A percentile compares a stretch with the other conserved stretches of the same genome.
phyloP scores from a whole-genome alignment of 2,113 vertebrate genomes.

The Daboia siamensis region DNA sequence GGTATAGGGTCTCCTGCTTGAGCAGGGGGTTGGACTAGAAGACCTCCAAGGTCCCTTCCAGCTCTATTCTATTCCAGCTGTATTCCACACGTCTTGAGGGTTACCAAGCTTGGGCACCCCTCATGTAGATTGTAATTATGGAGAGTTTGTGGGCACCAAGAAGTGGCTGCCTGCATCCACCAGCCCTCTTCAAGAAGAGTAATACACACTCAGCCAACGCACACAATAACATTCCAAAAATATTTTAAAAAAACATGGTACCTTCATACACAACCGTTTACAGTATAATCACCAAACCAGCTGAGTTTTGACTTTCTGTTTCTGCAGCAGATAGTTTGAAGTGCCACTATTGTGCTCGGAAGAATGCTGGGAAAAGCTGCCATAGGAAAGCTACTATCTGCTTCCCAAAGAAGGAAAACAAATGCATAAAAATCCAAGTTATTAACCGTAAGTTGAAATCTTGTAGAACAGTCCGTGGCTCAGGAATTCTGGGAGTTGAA shows the following conservation, averaged over 20 bases:
- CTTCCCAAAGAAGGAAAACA: background rate
- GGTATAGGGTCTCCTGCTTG: no score
- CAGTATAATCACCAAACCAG: no score
- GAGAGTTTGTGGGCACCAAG: background rate
- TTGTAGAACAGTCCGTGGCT: background rate
- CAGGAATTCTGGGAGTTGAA: no score
- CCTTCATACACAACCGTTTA: background rate
- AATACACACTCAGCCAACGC: background rate
- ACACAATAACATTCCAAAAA: background rate
- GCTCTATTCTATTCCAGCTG: no score
- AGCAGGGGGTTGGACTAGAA: no score
- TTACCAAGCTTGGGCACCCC: background rate
- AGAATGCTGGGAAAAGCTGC: background rate
- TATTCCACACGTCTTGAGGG: background rate
- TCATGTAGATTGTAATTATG: background rate
- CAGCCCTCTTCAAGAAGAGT: background rate
- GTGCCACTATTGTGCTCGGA: background rate
- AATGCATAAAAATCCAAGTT: background rate
- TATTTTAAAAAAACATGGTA: background rate
- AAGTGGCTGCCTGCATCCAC: background rate
- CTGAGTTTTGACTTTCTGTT: background rate
- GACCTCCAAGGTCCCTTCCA: no score
- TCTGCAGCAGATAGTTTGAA: background rate
- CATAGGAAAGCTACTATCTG: fast-evolving
- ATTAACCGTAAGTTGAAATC: background rate